phyloP scores from a whole-genome alignment of 2,113 vertebrate genomes.

The Oreotragus oreotragus region DNA sequence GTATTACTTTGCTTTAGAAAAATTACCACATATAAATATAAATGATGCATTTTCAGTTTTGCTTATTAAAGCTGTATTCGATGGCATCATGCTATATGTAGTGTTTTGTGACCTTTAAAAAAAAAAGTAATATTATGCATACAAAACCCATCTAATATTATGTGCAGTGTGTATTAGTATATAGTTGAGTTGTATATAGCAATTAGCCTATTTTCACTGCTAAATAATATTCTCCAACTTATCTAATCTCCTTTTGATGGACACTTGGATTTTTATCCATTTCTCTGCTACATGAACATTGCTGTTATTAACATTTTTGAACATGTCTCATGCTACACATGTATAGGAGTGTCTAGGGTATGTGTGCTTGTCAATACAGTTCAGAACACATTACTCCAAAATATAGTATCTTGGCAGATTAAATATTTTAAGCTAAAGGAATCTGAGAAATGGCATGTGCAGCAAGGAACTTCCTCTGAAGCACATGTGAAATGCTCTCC shows the following conservation, averaged over 20 bases:
- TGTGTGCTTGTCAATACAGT: neutral
- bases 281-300: neutral
- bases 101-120: neutral
- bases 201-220: neutral
- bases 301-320: neutral
- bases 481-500: neutral
- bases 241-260: neutral
- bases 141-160: neutral
- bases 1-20: neutral
- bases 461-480: neutral
- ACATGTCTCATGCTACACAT: neutral
- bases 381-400: neutral
- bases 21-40: neutral
- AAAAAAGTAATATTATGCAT: neutral
- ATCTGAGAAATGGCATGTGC: neutral
- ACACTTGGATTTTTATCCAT: neutral
- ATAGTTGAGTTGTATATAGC: neutral
- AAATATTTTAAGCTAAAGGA: neutral
- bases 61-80: neutral
- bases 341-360: neutral
- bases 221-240: neutral
- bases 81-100: neutral
- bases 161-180: neutral
- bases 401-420: neutral
- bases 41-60: neutral